phyloP scores from a whole-genome alignment of 2,797 vertebrate genomes.

The Sciaenops ocellatus region DNA sequence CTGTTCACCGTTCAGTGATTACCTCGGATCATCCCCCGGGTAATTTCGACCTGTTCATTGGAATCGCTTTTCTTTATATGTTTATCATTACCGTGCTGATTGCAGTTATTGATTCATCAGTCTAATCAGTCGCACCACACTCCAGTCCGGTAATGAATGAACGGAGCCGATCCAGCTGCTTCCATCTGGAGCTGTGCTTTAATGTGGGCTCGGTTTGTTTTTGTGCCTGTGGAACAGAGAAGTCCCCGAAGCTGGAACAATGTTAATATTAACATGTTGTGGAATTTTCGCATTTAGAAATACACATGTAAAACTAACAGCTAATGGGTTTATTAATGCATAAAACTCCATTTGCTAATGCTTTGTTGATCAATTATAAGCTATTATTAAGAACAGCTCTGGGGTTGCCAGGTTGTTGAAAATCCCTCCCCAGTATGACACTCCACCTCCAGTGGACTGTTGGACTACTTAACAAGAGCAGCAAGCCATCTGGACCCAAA shows the following conservation, averaged over 20 bases:
- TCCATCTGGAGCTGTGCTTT: conserved; percentile 9
- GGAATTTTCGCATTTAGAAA: neutral
- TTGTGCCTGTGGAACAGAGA: neutral
- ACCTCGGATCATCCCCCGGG: conserved; percentile 53
- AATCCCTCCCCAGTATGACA: neutral
- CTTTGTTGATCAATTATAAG: neutral
- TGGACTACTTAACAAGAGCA: neutral
- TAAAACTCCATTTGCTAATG: neutral
- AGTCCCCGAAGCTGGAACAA: neutral
- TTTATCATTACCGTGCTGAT: conserved; percentile 77
- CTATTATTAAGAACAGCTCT: neutral
- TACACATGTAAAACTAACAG: neutral
- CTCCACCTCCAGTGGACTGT: no score
- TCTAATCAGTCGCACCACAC: conserved; percentile 67
- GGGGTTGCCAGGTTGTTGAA: conserved; percentile 16
- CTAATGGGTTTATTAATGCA: neutral
- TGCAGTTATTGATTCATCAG: conserved; percentile 79
- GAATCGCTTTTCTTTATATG: conserved; percentile 69
- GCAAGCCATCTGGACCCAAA: neutral
- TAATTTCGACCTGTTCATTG: conserved; percentile 54
- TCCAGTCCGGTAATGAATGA: conserved; percentile 61
- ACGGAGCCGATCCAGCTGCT: conserved; percentile 37
- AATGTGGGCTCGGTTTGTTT: conserved; percentile 2
- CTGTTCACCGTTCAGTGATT: conserved; percentile 41
- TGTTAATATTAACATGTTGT: neutral